Evolutionary conservation across 1,140 invertebrate genomes (phyloP).

Genomic region (Brachionus calyciflorus): DNA sequence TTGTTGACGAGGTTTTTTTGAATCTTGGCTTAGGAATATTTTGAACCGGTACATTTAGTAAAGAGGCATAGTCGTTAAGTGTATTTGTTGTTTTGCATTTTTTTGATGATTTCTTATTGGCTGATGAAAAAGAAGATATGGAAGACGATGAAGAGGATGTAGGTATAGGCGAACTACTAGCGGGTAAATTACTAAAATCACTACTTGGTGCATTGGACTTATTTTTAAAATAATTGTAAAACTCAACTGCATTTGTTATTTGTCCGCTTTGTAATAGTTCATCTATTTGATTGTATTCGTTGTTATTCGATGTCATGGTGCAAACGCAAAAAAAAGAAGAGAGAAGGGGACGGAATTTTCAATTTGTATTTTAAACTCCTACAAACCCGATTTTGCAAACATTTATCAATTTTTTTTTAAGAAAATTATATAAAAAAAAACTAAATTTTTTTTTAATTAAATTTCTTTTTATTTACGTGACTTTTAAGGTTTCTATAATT

Average conservation of each 20-base stretch:
- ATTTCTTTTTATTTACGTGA: neutral
- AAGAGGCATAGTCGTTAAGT: neutral
- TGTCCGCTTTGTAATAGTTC: constrained; percentile 28
- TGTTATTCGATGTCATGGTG: constrained; percentile 30
- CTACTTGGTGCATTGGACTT: neutral
- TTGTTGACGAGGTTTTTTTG: constrained; percentile 17
- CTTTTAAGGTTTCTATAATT: too few species aligned
- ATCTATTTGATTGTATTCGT: constrained; percentile 31
- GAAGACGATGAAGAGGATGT: neutral
- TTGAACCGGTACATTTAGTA: neutral
- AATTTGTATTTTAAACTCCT: too few species aligned
- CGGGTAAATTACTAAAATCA: too few species aligned
- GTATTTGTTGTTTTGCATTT: neutral
- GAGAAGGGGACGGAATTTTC: neutral
- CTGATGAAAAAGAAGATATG: too few species aligned
- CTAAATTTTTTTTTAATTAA: neutral
- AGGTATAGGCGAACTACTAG: neutral
- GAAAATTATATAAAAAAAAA: neutral
- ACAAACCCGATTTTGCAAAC: neutral
- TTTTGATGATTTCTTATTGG: neutral
- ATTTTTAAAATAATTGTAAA: constrained; percentile 47
- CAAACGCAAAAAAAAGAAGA: neutral
- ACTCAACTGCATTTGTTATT: constrained; percentile 43
- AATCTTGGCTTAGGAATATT: neutral
- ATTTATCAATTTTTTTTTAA: neutral